Conservation (phyloP, 2,888 invertebrate genomes). For the Heliconius hortense region DNA sequence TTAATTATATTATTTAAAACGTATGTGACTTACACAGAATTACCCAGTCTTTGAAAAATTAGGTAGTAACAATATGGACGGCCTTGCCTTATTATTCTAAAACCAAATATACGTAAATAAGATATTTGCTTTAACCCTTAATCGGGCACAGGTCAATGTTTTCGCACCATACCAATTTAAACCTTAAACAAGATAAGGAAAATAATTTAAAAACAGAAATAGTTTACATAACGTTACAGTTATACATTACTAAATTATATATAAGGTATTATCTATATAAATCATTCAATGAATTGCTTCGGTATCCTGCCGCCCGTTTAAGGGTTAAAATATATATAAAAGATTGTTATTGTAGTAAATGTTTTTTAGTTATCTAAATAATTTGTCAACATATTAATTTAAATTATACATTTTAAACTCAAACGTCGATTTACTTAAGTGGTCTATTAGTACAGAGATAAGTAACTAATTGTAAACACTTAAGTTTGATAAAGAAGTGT, state of each 20-base stretch:
- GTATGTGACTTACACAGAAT: conserved; percentile 38
- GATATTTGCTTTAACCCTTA: not conserved
- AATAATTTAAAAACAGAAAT: not conserved
- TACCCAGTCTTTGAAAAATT: conserved; percentile 66
- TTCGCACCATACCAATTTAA: not conserved
- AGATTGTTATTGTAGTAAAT: not conserved
- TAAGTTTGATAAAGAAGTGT: not conserved
- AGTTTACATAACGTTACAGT: not conserved
- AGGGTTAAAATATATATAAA: conserved; percentile 6
- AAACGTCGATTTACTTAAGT: not conserved
- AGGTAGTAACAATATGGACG: conserved; percentile 61
- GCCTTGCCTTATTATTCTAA: conserved; percentile 63
- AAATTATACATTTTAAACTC: conserved; percentile 10
- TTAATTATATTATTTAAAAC: conserved; percentile 38
- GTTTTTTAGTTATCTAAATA: not conserved
- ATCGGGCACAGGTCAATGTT: not conserved
- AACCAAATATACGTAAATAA: conserved; percentile 33
- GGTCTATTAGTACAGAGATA: conserved; percentile 8
- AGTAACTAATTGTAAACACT: conserved; percentile 11
- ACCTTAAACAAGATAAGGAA: not conserved
- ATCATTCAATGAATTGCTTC: not conserved
- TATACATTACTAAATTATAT: not conserved
- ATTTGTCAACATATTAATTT: conserved; percentile 13
- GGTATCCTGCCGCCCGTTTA: not conserved
- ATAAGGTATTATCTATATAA: too few relatives aligned